Evolutionary conservation across 2,888 invertebrate genomes (phyloP), one percentile per base, ranked within the genome.

Genomic region (Callyntrura guangdongensis): DNA sequence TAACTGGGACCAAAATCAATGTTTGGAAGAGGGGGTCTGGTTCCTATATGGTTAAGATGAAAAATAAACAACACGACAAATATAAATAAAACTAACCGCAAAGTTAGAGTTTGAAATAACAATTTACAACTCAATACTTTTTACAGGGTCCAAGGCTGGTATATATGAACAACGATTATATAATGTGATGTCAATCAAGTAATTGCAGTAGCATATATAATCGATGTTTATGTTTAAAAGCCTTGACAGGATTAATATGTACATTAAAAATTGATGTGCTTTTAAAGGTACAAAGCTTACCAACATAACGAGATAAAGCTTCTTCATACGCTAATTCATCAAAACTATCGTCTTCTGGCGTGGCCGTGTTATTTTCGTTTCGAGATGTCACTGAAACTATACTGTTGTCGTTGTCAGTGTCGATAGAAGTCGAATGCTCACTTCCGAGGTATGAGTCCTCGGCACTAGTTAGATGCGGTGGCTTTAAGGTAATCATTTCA

Each of bases 401-500:
- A 72, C 12, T 72, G n/a, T 72, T 25, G 64, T 36, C 36, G n/a
- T 72, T 25, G 64, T 36, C 36, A 36, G 36, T 36, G 6, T 36
- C 6, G 36, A 4, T 36, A 6, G 6, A 36, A 36, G 72, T 22
- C 11, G 77, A 53, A 17, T 17, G 9, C 22, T 77, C 81, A 25
- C 61, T 53, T 56, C 25, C 91, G n/a, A 59, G 3, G 17, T 53
- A 81, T 3, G 82, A 53, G 12, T 91, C 92, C 22, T 94, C 92
- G 94, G 93, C 94, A 77, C 94, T 94, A 14, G 95, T 95, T 0
- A 96, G 94, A 94, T 97, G 97, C 0, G 98, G 98, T 0, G 97
- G 96, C 83, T 96, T 95, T 2, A 98, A 95, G 0, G 97, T 96
- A 94, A 98, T 95, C 96, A 97, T 98, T 95, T 98, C 98, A 96